Evolutionary conservation across 1,140 invertebrate species (phyloP), one percentile per base, ranked within the genome.

Genomic region (Nebria ingens): DNA sequence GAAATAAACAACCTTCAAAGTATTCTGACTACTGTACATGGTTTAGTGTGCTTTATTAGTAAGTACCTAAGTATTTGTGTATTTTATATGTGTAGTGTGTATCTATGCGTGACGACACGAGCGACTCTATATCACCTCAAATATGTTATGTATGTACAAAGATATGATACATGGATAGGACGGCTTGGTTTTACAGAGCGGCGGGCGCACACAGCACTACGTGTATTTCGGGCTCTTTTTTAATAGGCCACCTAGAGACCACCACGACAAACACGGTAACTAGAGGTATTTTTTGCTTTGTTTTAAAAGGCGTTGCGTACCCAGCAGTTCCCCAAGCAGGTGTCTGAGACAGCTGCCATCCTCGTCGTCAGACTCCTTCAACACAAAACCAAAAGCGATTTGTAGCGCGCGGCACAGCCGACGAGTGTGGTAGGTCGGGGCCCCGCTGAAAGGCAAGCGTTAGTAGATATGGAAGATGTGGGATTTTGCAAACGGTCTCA

Each of bases 321-420:
- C 77, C 68, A 77, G 70, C 54, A 79, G 69, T 62, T 77, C 73
- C 57, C 75, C 76, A 70, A 79, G 78, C 70, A 79, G 73, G 71
- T 76, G 78, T 75, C 74, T 80, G 72, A 80, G 75, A 77, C 79
- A 81, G 76, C 77, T 81, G 73, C 76, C 76, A 69, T 79, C 75
- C 67, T 77, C 77, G 73, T 80, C 76, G 66, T 45, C 40, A 45
- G 40, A 45, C 40, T 45, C 62, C 63, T 64, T 65, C 59, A 64
- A 63, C 62, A 62, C 54, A 62, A 57, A 45, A 64, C 66, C 65
- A 65, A 64, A 45, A 65, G 66, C 66, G 64, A 68, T 53, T 45
- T 17, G 15, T 45, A 45, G 15, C 40, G 15, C 15, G 40, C 15
- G 40, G 40, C 15, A 45, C 15, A 45, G 25, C 25, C 25, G 25